phyloP scores from a whole-genome alignment of 2,888 invertebrate genomes.

The Drosophila kanekoi region DNA sequence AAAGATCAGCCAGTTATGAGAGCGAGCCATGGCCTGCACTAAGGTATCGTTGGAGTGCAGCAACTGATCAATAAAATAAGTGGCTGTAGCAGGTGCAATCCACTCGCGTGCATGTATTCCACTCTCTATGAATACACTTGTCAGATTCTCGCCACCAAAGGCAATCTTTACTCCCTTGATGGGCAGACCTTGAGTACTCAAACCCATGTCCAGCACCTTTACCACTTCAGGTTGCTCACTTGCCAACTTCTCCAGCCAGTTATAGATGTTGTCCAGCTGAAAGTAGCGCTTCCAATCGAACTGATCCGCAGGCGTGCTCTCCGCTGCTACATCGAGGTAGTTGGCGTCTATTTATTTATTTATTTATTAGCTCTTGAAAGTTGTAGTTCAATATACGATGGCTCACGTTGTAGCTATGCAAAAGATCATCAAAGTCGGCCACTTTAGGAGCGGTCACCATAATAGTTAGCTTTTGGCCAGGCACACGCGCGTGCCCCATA shows the following conservation, averaged over 20 bases:
- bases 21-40: constrained; percentile 79
- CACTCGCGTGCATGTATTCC: constrained; percentile 85
- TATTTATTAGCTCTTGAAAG: constrained; percentile 76
- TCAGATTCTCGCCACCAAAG: constrained; percentile 71
- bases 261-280: constrained; percentile 82
- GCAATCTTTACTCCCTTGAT: constrained; percentile 86
- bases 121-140: constrained; percentile 86
- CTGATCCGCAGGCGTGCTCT: constrained; percentile 42
- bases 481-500: constrained; percentile 79
- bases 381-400: constrained; percentile 74
- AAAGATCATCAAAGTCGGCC: constrained; percentile 76
- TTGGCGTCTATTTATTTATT: constrained; percentile 81
- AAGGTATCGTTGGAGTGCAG: constrained; percentile 81
- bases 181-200: constrained; percentile 85
- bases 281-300: constrained; percentile 83
- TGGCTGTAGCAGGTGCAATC: constrained; percentile 84
- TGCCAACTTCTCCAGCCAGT: constrained; percentile 77
- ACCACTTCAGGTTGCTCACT: constrained; percentile 76
- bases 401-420: constrained; percentile 73
- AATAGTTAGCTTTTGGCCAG: constrained; percentile 80
- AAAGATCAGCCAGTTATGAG: constrained; percentile 90
- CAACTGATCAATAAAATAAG: constrained; percentile 81
- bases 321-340: constrained; percentile 61
- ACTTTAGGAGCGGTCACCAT: constrained; percentile 83
- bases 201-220: constrained; percentile 85